A percentile compares a stretch with the other conserved stretches of the same genome.
Conservation (phyloP, 2,888 invertebrate genomes). For the Reticulitermes lucifugus region DNA sequence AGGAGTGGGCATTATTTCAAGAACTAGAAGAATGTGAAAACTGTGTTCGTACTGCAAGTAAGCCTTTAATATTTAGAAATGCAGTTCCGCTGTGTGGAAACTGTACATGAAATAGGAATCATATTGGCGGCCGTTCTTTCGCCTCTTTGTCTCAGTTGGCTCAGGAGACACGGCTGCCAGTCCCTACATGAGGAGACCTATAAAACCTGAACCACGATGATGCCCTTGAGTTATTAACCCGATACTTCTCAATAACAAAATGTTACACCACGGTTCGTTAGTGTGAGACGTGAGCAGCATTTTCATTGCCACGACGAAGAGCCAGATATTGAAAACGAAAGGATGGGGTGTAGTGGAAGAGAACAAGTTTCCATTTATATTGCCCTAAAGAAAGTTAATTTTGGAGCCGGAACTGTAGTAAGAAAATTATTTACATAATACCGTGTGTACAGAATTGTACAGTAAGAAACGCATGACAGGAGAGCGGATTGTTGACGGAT, state of each 20-base stretch:
- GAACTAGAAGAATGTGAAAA: too few species aligned
- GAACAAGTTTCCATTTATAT: not conserved
- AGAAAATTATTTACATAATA: not conserved
- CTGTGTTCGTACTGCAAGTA: too few species aligned
- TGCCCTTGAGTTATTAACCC: slow-evolving; percentile 13
- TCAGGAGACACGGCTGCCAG: not conserved
- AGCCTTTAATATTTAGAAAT: too few species aligned
- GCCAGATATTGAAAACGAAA: not conserved
- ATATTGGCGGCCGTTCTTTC: too few species aligned
- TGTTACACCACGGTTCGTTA: not conserved
- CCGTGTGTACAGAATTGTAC: slow-evolving; percentile 6
- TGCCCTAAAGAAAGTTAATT: not conserved
- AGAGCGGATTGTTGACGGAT: not conserved
- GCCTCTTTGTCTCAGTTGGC: too few species aligned
- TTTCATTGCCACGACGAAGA: not conserved
- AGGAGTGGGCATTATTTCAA: too few species aligned
- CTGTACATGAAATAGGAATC: too few species aligned
- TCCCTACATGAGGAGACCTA: not conserved
- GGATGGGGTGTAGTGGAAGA: not conserved
- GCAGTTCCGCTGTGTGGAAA: too few species aligned
- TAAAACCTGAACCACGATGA: not conserved
- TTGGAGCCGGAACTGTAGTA: slow-evolving; percentile 7
- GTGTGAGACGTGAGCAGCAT: not conserved
- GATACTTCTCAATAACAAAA: slow-evolving; percentile 16
- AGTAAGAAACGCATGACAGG: not conserved